Percentiles rank a stretch among this genome's conserved stretches.
These are phyloP conservation scores for Sisor rabdophorus DNA, from an alignment of 2,113 vertebrate genomes.

Conservation along the genomic window DNA sequence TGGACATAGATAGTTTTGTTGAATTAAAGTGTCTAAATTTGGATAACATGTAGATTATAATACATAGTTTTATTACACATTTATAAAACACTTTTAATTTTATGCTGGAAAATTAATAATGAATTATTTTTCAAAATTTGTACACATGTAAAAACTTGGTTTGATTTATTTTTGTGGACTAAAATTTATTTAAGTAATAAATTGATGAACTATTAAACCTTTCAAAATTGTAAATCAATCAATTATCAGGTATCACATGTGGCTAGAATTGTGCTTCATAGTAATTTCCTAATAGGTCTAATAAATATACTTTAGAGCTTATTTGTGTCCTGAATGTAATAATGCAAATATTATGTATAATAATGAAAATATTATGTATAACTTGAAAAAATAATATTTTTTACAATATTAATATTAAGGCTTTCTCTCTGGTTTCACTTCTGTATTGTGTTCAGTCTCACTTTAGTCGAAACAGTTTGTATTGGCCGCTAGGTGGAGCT, in stretches of 20 bases:
- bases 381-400: no score
- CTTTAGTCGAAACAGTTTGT: background rate
- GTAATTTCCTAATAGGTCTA: background rate
- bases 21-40: background rate
- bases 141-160: no score
- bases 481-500: constrained; percentile 69
- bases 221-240: background rate
- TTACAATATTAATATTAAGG: background rate
- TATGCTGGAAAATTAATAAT: background rate
- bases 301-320: background rate
- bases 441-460: background rate
- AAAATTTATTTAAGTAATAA: no score
- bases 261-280: background rate
- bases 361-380: background rate
- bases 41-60: background rate
- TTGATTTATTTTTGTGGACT: no score
- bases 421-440: background rate
- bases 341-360: background rate
- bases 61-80: background rate
- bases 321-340: background rate
- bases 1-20: background rate
- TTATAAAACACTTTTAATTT: no score
- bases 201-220: no score
- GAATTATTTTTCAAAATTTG: background rate
- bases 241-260: background rate